A percentile compares a stretch with the other conserved stretches of the same genome.
phyloP scores from a whole-genome alignment of 1,140 invertebrate genomes.

The Paralvinella palmiformis region DNA sequence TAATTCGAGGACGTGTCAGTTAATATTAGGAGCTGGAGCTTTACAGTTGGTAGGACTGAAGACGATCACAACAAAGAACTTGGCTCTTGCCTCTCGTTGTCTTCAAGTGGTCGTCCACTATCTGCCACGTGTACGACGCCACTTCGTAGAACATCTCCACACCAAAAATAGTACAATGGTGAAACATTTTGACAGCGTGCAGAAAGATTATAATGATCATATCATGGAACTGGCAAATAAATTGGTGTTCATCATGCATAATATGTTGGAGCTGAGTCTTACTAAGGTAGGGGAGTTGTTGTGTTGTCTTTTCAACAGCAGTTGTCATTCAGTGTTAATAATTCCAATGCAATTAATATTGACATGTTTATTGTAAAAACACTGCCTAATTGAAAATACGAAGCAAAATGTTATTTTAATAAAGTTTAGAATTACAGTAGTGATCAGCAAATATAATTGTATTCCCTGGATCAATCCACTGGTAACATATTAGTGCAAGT shows the following conservation, averaged over 20 bases:
- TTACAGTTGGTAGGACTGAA: constrained; percentile 89
- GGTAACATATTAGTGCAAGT: too few species aligned
- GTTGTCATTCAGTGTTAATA: too few species aligned
- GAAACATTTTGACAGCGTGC: constrained; percentile 55
- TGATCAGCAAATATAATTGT: too few species aligned
- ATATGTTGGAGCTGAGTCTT: constrained; percentile 60
- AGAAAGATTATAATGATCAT: constrained; percentile 75
- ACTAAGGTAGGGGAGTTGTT: constrained; percentile 9
- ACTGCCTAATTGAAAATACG: too few species aligned
- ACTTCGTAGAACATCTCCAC: constrained; percentile 51
- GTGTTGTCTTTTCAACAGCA: neutral
- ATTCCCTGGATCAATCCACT: too few species aligned
- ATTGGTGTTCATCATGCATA: constrained; percentile 80
- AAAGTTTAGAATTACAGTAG: too few species aligned
- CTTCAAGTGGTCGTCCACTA: constrained; percentile 62
- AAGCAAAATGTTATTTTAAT: too few species aligned
- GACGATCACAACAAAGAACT: constrained; percentile 90
- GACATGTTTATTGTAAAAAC: too few species aligned
- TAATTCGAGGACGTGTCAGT: constrained; percentile 86
- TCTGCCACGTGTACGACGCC: constrained; percentile 51
- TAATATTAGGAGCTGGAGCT: constrained; percentile 92
- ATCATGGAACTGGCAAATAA: constrained; percentile 86
- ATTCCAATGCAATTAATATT: too few species aligned
- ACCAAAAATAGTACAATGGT: constrained; percentile 47
- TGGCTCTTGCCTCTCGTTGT: constrained; percentile 83